These are phyloP conservation scores for Tetragonula clypearis DNA, from an alignment of 1,140 invertebrate genomes.

Conservation along the genomic window DNA sequence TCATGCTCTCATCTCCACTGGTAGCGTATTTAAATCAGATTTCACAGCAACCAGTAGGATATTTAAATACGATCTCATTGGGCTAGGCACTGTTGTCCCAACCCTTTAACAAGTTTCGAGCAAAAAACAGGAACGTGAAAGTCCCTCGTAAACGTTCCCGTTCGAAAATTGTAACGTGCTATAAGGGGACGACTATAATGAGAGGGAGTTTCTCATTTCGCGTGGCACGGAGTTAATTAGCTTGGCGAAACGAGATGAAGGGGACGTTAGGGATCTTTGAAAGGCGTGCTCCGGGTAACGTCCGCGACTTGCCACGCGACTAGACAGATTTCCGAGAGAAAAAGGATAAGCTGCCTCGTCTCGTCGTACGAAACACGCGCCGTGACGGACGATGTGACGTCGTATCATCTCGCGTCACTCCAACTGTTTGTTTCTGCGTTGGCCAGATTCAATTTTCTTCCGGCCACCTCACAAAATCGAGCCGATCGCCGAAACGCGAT, in stretches of 20 bases:
- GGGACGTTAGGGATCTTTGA: constrained; percentile 44
- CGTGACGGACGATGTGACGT: constrained; percentile 74
- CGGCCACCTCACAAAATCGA: constrained; percentile 73
- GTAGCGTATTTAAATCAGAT: too few relatives aligned
- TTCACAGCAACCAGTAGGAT: too few relatives aligned
- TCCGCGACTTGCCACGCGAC: constrained; percentile 68
- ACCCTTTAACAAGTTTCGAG: neutral
- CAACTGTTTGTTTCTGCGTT: constrained; percentile 76
- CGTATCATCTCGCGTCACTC: constrained; percentile 70
- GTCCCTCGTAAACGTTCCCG: neutral
- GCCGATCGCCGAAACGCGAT: constrained; percentile 64
- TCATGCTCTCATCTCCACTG: too few relatives aligned
- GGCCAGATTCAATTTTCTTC: constrained; percentile 78
- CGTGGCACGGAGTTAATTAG: constrained; percentile 50
- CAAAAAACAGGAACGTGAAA: neutral
- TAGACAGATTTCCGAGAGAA: constrained; percentile 67
- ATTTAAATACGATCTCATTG: too few relatives aligned
- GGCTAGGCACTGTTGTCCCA: too few relatives aligned
- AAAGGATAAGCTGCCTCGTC: constrained; percentile 49
- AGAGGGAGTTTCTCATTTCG: constrained; percentile 21
- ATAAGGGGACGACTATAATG: neutral
- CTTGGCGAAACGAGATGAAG: constrained; percentile 25
- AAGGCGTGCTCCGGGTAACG: constrained; percentile 52
- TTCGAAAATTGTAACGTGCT: neutral
- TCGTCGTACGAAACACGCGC: constrained; percentile 45